Base-by-base conservation (phyloP, 2,113 vertebrate species). In the Aptenodytes patagonicus region DNA sequence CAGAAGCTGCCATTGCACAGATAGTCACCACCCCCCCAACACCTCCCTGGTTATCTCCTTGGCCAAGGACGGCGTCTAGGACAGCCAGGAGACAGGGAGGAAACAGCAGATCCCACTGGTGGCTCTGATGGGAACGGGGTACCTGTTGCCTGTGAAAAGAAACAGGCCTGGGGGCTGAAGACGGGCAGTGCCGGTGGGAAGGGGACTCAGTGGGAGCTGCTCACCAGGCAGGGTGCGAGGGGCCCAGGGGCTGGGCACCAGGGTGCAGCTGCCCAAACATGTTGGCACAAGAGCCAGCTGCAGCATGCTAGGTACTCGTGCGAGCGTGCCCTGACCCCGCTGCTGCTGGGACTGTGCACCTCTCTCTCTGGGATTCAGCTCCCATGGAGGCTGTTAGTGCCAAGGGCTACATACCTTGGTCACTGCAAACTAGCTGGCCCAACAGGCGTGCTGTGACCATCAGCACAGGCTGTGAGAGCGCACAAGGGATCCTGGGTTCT, bases 381-480 rank as follows among this genome's bases (percentile, higher is more conserved):
- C 55, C 76, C 29, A 9, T 0, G 14, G 60, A 87, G 32, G 29
- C 6, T 83, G 31, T 57, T 72, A 58, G 64, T 49, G 73, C 65
- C 51, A 55, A 89, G 64, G 17, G 51, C 52, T 26, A 28, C n/a
- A 12, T 14, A 52, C 40, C 64, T 54, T 2, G 3, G 15, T 54
- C 72, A 38, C 76, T 94, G 42, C 64, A 89, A 83, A n/a, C 34
- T 5, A 7, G 4, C 76, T 51, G 51, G 61, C 18, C 46, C 46
- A 80, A 72, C 71, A 70, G 55, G 34, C 0, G 0, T 60, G 51
- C 25, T 0, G 5, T 75, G 72, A 51, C 68, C 29, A 36, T 51
- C 36, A 52, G 68, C 55, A 75, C 55, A 44, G 51, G 49, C 36
- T 79, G 19, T 2, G 6, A 75, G 64, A 92, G 42, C 42, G 42